phyloP scores from a whole-genome alignment of 2,888 invertebrate genomes.

The Ectobius pallidus region DNA sequence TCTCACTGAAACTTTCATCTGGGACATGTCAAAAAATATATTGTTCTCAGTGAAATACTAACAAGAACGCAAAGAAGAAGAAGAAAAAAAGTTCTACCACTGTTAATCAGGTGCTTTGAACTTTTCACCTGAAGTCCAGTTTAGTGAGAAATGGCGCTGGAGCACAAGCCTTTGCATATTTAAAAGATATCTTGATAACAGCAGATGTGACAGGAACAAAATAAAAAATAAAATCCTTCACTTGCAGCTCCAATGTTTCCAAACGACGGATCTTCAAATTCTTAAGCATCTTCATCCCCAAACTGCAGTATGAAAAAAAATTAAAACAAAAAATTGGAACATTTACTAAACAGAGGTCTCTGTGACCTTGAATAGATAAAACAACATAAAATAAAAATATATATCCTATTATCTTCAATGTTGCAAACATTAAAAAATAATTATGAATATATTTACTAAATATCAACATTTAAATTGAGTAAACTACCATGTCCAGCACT shows the following conservation, averaged over 20 bases:
- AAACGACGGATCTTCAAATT: constrained; percentile 24
- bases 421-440: constrained; percentile 30
- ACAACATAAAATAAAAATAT: constrained; percentile 16
- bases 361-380: constrained; percentile 1
- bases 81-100: no score
- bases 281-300: constrained; percentile 21
- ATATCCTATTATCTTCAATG: background rate
- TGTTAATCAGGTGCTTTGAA: no score
- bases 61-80: no score
- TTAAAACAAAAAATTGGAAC: constrained; percentile 20
- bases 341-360: background rate
- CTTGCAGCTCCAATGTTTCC: constrained; percentile 28
- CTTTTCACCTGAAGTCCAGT: no score
- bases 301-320: constrained; percentile 33
- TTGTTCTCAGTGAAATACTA: no score
- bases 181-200: background rate
- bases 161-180: background rate
- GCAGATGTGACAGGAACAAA: constrained; percentile 23
- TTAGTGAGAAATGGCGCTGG: constrained; percentile 9
- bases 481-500: no score
- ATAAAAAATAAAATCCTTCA: constrained; percentile 26
- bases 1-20: no score
- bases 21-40: no score
- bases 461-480: no score
- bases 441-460: no score